Conservation (phyloP, 2,888 invertebrate genomes). For the Bruchidius siliquastri region DNA sequence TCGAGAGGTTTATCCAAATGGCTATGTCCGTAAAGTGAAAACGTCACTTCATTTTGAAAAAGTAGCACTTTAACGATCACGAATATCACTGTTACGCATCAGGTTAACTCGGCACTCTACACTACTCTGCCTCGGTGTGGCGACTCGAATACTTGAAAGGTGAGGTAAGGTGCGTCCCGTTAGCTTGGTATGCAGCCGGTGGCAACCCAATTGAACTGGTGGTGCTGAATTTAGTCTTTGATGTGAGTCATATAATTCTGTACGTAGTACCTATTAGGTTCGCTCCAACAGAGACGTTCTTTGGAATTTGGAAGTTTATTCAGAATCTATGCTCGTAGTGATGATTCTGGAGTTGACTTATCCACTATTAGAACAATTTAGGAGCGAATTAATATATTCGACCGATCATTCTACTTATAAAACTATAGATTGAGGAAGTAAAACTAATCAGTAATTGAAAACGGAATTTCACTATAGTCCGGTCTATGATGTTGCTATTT, state of each 20-base stretch:
- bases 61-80: slow-evolving; percentile 21
- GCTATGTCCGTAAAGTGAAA: background rate
- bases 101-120: slow-evolving; percentile 20
- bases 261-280: too few relatives aligned
- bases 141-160: slow-evolving; percentile 35
- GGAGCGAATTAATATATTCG: too few relatives aligned
- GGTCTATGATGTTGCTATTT: too few relatives aligned
- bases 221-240: background rate
- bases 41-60: background rate
- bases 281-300: too few relatives aligned
- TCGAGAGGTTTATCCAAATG: background rate
- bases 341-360: too few relatives aligned
- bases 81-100: slow-evolving; percentile 16
- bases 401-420: too few relatives aligned
- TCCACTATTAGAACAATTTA: too few relatives aligned
- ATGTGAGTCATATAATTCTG: background rate
- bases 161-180: slow-evolving; percentile 45
- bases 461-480: too few relatives aligned
- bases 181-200: slow-evolving; percentile 39
- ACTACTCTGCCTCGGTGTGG: slow-evolving; percentile 15
- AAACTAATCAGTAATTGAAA: too few relatives aligned
- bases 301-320: too few relatives aligned
- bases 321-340: too few relatives aligned
- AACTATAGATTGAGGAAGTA: too few relatives aligned
- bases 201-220: background rate